Base-by-base conservation (phyloP, 2,113 vertebrate species). In the Forbesichthys papilliferus region DNA sequence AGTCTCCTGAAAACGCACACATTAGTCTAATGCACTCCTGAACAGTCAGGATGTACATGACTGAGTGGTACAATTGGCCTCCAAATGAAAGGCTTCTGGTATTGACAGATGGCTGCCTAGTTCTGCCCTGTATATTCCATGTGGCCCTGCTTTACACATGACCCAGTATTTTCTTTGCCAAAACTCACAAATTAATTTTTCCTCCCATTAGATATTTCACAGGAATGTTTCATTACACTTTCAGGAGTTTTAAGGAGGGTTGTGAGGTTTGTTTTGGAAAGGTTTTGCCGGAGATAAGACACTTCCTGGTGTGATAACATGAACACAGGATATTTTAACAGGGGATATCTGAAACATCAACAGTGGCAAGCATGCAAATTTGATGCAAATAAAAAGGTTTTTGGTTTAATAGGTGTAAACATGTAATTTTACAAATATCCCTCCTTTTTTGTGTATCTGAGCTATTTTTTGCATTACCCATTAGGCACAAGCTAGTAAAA, bases 51-150 rank as follows among this genome's bases (percentile, higher is more conserved):
- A 78, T 69, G 76, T 75, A 77, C 75, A 76, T 81, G 61, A 55
- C 84, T 81, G 84, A 85, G 84, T 89, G 87, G 89, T 75, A 80
- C 79, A 86, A 57, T 87, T 91, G 89, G 90, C 88, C 75, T 60
- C 47, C 11, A 68, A 85, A 78, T 27, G 60, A 75, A 78, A 80
- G 77, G 87, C 89, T 88, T 89, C 90, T 89, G 89, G 82, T 83
- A 65, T 66, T 64, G 87, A 79, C 91, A 91, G 89, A 92, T 91
- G 88, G 91, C 79, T 36, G 68, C 82, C 67, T 81, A 54, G 13
- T 81, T 85, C 82, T 70, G 76, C 84, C 87, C 84, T 79, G 75
- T 76, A 72, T 79, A 74, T 70, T 89, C 86, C 87, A 88, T 89
- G 87, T 83, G 85, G 81, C 86, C 82, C 68, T 18, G 65, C 71